A percentile compares a stretch with the other conserved stretches of the same genome.
Conservation (phyloP, 2,797 vertebrate species). For the Graptemys geographica region DNA sequence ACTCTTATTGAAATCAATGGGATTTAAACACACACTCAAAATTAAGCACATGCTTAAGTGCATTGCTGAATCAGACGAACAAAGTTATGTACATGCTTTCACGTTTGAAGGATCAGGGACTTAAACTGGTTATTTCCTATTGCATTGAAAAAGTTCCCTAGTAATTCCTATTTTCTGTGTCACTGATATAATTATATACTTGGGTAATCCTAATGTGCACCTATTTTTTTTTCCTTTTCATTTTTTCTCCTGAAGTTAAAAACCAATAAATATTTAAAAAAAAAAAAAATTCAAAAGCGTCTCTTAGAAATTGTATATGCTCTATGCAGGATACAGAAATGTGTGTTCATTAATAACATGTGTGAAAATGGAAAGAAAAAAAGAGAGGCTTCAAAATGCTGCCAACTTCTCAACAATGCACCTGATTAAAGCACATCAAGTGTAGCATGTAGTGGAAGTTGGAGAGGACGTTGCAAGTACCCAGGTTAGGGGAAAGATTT, state of each 20-base stretch:
- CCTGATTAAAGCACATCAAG: neutral
- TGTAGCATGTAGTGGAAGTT: neutral
- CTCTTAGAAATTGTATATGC: neutral
- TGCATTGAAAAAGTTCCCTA: slow-evolving; percentile 55
- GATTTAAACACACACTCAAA: neutral
- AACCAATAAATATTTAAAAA: slow-evolving; percentile 28
- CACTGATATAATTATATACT: slow-evolving; percentile 64
- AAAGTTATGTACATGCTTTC: neutral
- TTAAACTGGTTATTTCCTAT: neutral
- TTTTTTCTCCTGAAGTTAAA: slow-evolving; percentile 47
- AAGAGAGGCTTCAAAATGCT: neutral
- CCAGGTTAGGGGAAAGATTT: slow-evolving; percentile 41
- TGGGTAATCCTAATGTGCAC: slow-evolving; percentile 43
- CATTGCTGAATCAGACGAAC: neutral
- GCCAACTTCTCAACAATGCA: neutral
- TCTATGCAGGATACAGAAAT: slow-evolving; percentile 15
- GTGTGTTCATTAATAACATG: neutral
- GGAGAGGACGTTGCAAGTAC: neutral
- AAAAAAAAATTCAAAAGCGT: slow-evolving; percentile 12
- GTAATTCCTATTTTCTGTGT: slow-evolving; percentile 20
- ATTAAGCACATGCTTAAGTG: neutral
- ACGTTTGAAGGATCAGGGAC: neutral
- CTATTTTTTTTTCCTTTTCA: neutral
- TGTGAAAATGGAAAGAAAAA: neutral
- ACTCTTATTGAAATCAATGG: neutral